These are phyloP conservation scores for rabbit (Oryctolagus cuniculus) DNA, from an alignment of 2,113 vertebrate species.

Conservation along the genomic window DNA sequence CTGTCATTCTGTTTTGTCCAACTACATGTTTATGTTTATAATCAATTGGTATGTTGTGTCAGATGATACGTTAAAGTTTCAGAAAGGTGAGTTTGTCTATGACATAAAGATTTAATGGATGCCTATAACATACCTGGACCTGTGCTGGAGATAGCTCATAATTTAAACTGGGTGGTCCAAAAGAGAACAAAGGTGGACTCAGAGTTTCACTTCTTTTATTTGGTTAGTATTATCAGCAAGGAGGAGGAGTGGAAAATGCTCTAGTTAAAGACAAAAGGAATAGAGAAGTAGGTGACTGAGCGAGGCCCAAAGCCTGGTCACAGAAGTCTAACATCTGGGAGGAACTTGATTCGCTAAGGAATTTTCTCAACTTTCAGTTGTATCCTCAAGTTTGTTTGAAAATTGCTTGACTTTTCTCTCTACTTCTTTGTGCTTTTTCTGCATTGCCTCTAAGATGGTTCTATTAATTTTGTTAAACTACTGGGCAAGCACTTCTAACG, in stretches of 20 bases:
- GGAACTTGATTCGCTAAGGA: constrained; percentile 52
- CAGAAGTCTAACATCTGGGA: background rate
- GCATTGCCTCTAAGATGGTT: constrained; percentile 65
- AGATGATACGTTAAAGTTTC: constrained; percentile 38
- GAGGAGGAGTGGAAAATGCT: background rate
- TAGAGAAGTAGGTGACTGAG: constrained; percentile 12
- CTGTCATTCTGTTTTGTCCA: background rate
- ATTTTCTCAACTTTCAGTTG: constrained; percentile 42
- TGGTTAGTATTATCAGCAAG: constrained; percentile 22
- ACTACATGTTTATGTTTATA: background rate
- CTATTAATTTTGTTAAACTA: constrained; percentile 76
- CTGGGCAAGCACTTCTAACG: constrained; percentile 72
- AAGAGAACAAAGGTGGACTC: constrained; percentile 43
- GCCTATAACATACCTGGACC: too few species aligned
- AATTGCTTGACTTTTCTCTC: constrained; percentile 68
- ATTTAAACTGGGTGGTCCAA: background rate
- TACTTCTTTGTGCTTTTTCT: constrained; percentile 50
- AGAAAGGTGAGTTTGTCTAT: constrained; percentile 13
- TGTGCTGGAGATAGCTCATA: constrained; percentile 12
- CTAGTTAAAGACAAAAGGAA: constrained; percentile 48
- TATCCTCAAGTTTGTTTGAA: constrained; percentile 52
- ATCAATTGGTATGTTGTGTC: background rate
- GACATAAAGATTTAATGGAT: too few species aligned
- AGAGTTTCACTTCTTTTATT: too few species aligned
- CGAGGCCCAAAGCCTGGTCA: background rate